phyloP scores from a whole-genome alignment of 2,797 vertebrate species.

The Rhabdomys pumilio region DNA sequence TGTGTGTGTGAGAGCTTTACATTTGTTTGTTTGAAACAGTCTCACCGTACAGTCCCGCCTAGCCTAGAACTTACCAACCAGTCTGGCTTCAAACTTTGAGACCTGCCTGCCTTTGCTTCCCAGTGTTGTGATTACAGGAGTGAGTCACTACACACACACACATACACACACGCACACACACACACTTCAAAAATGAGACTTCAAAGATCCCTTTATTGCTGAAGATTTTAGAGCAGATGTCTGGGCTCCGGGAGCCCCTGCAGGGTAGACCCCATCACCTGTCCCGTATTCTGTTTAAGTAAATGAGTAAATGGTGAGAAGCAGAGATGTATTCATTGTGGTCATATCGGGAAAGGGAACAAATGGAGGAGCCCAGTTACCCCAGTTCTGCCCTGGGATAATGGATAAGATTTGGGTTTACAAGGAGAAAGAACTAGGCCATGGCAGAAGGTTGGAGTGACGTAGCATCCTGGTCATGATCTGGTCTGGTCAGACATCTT shows the following conservation, averaged over 20 bases:
- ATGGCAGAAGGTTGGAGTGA: not conserved
- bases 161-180: not conserved
- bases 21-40: not conserved
- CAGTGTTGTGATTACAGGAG: not conserved
- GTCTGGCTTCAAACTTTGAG: not conserved
- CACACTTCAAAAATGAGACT: not conserved
- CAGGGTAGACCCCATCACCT: too few species aligned
- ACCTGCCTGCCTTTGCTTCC: not conserved
- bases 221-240: not conserved
- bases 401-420: not conserved
- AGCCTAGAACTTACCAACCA: not conserved
- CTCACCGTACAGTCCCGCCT: not conserved
- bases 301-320: not conserved
- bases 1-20: not conserved
- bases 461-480: not conserved
- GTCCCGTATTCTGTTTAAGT: not conserved
- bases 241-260: not conserved
- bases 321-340: not conserved
- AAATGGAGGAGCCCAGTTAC: not conserved
- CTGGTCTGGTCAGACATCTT: not conserved
- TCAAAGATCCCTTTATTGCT: not conserved
- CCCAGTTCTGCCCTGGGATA: not conserved
- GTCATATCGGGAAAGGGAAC: not conserved
- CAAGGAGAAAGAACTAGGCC: not conserved
- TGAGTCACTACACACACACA: not conserved